A percentile compares a stretch with the other conserved stretches of the same genome.
These are phyloP conservation scores for Ia io DNA, from an alignment of 2,113 vertebrate species.

Conservation along the genomic window DNA sequence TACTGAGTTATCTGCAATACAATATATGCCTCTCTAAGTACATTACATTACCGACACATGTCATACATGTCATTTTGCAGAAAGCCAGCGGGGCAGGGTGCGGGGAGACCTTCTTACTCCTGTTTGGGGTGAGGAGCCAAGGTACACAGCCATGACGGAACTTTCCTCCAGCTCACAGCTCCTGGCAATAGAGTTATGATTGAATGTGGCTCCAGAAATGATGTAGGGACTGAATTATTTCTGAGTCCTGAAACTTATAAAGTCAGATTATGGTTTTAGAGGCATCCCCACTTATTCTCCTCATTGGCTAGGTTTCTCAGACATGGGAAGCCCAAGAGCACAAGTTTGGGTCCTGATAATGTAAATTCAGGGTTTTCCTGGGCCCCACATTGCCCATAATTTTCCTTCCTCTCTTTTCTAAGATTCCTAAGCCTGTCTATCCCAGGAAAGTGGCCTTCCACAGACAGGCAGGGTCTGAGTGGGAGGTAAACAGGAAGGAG, in stretches of 20 bases:
- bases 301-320: not conserved
- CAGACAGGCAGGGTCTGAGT: not conserved
- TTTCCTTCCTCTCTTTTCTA: not conserved
- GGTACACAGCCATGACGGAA: too few species aligned
- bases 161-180: too few species aligned
- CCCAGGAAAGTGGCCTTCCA: not conserved
- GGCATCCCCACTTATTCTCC: not conserved
- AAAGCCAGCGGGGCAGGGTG: too few species aligned
- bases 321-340: not conserved
- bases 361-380: not conserved
- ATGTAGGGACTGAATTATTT: not conserved
- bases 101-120: not conserved
- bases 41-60: too few species aligned
- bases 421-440: not conserved
- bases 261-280: not conserved
- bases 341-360: not conserved
- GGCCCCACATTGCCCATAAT: too few species aligned
- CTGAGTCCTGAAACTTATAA: not conserved
- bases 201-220: not conserved
- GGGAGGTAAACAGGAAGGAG: too few species aligned
- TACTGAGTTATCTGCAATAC: not conserved
- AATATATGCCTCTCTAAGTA: not conserved
- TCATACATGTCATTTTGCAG: not conserved
- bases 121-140: not conserved
- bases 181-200: not conserved